Conservation (phyloP, 2,113 vertebrate species). For the Zingel zingel region DNA sequence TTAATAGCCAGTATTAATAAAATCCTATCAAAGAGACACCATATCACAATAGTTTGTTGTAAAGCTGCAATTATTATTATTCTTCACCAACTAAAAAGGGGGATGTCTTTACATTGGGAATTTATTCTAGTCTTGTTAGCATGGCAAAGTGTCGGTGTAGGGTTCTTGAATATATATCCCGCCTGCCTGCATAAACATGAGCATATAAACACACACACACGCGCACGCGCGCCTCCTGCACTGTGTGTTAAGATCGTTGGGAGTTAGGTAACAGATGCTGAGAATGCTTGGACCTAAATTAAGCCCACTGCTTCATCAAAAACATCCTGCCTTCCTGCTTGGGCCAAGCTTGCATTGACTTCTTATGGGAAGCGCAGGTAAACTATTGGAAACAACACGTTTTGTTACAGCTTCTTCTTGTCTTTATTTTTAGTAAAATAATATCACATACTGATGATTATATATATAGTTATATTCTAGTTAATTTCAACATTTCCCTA, state of each 20-base stretch:
- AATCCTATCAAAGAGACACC: constrained; percentile 31
- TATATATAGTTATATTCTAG: neutral
- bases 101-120: constrained; percentile 4
- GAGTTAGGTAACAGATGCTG: constrained; percentile 86
- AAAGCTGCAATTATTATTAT: neutral
- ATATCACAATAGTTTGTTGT: constrained; percentile 10
- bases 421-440: neutral
- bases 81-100: neutral
- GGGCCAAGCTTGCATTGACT: constrained; percentile 79
- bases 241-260: constrained; percentile 70
- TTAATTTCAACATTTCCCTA: neutral
- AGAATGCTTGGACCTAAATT: constrained; percentile 87
- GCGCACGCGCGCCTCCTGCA: constrained; percentile 45
- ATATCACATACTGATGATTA: neutral
- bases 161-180: constrained; percentile 63
- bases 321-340: constrained; percentile 86
- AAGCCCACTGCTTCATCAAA: constrained; percentile 88
- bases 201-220: constrained; percentile 37
- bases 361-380: constrained; percentile 73
- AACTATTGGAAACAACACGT: constrained; percentile 30
- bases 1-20: constrained; percentile 47
- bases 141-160: constrained; percentile 40
- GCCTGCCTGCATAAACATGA: constrained; percentile 60
- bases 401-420: constrained; percentile 8
- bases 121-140: constrained; percentile 26